Percentiles rank a stretch among this genome's conserved stretches.
Conservation (phyloP, 2,888 invertebrate genomes). For the Sylvicola fuscatus region DNA sequence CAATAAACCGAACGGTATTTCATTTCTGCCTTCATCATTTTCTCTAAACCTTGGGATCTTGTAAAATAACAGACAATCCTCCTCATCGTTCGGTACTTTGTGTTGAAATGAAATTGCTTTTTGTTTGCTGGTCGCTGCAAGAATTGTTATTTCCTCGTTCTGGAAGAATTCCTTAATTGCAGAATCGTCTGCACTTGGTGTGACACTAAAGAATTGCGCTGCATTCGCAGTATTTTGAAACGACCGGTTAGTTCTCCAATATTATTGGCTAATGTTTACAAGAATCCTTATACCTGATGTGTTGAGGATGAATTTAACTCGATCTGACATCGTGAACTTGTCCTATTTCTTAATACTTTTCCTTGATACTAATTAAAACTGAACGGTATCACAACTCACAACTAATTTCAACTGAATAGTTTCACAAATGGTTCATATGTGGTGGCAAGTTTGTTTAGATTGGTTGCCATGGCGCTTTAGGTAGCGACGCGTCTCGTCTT, state of each 20-base stretch:
- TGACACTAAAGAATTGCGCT: too few species aligned
- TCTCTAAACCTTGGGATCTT: conserved; percentile 23
- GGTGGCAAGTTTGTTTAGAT: too few species aligned
- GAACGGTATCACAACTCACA: too few species aligned
- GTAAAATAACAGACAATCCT: conserved; percentile 25
- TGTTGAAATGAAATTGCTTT: conserved; percentile 23
- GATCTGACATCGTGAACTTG: conserved; percentile 10
- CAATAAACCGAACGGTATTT: conserved; percentile 7
- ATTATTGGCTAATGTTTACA: neutral
- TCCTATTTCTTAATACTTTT: too few species aligned
- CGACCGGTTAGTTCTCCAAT: too few species aligned
- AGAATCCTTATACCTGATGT: conserved; percentile 19
- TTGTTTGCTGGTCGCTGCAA: conserved; percentile 26
- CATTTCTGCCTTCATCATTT: too few species aligned
- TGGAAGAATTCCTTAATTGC: conserved; percentile 27
- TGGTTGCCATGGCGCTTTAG: too few species aligned
- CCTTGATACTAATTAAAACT: too few species aligned
- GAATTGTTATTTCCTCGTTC: conserved; percentile 25
- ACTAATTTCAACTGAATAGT: too few species aligned
- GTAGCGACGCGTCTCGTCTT: too few species aligned
- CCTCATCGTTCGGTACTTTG: conserved; percentile 21
- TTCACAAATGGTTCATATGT: too few species aligned
- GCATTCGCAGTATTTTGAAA: too few species aligned
- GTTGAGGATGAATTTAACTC: conserved; percentile 23
- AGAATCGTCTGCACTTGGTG: conserved; percentile 12